Evolutionary conservation across 2,888 invertebrate genomes (phyloP), one percentile per base, ranked within the genome.

Genomic region (Adelphocoris suturalis): DNA sequence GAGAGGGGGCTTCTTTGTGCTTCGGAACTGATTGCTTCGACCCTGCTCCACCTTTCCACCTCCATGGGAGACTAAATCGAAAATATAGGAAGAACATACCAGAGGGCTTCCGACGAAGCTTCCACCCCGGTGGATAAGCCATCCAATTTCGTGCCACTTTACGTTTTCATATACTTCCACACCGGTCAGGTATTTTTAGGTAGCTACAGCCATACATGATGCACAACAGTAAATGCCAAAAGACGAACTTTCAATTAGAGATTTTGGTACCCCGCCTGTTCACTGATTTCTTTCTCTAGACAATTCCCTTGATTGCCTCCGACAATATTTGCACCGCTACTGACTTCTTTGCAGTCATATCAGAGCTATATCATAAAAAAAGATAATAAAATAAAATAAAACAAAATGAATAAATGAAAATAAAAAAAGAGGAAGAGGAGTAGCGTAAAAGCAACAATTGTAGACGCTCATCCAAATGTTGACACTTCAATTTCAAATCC

Each of bases 61-160:
- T 68, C 68, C 27, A 23, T 27, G 68, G 23, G 23, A 68, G 68
- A 68, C 68, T 68, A 68, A 68, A 68, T 68, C 68, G 68, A 68
- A 68, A 68, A 68, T 68, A 68, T 68, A 68, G 68, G 19, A 68
- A 68, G 23, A 68, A 68, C 68, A 68, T 68, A 68, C 68, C 68
- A 68, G 68, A 68, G 68, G 23, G 68, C 68, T 68, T 23, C 27
- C 23, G 68, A 68, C 68, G 68, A 23, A 68, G 19, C 23, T 68
- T 68, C 19, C 13, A 23, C 68, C 27, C 12, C 23, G 68, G 68
- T 27, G 68, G 68, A 68, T 19, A 27, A 68, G 68, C 23, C 23
- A 68, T 68, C 68, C 68, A 68, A 68, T 68, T 23, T 68, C 68
- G 68, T 23, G 68, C 68, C 68, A 68, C 68, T 68, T 68, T 23